Conservation (phyloP, 2,113 vertebrate genomes). For the Dascyllus trimaculatus region DNA sequence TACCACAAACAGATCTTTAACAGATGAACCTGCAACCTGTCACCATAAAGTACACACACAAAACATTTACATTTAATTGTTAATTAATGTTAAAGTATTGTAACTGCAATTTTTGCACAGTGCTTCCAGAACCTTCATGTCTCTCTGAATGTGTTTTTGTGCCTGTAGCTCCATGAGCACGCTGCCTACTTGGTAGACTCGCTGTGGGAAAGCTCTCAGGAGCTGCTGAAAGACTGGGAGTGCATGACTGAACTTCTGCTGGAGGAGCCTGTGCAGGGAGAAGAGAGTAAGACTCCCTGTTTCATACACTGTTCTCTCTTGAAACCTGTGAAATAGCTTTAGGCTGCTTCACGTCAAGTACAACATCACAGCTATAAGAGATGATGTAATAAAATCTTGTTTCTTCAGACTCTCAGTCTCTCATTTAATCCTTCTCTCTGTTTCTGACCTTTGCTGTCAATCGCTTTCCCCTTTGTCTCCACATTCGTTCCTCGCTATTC, state of each 20-base stretch:
- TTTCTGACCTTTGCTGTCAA: constrained; percentile 10
- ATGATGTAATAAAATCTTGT: constrained; percentile 30
- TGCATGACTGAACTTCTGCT: constrained; percentile 97
- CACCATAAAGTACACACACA: too few species aligned
- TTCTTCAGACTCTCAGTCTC: constrained; percentile 21
- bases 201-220: constrained; percentile 99
- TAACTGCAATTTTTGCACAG: background rate
- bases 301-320: background rate
- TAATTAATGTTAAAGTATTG: too few species aligned
- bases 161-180: constrained; percentile 93
- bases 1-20: background rate
- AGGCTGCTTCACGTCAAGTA: constrained; percentile 2
- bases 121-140: background rate
- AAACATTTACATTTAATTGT: too few species aligned
- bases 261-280: constrained; percentile 98
- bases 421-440: background rate
- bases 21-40: too few species aligned
- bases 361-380: background rate
- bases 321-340: background rate
- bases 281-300: constrained; percentile 88
- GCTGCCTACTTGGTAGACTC: constrained; percentile 98
- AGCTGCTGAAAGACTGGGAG: constrained; percentile 99
- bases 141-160: constrained; percentile 1
- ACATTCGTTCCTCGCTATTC: background rate
- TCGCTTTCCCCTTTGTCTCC: background rate